Percentiles rank a stretch among this genome's conserved stretches.
phyloP scores from a whole-genome alignment of 2,888 invertebrate genomes.

The Adelphocoris suturalis region DNA sequence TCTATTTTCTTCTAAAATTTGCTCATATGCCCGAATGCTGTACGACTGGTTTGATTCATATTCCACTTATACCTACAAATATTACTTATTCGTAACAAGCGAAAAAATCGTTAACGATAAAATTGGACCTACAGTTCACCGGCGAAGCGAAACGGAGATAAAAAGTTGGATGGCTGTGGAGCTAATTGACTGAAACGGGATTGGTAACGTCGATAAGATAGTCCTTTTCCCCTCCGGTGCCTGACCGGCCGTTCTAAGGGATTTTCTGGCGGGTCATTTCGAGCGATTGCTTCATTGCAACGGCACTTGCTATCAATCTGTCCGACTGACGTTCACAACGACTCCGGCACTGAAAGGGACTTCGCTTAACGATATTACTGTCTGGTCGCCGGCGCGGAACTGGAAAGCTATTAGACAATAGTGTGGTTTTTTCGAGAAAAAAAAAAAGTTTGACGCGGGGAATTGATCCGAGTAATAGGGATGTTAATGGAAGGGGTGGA shows the following conservation, averaged over 20 bases:
- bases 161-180: background rate
- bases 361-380: slow-evolving; percentile 36
- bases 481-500: background rate
- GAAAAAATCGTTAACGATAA: background rate
- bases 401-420: slow-evolving; percentile 6
- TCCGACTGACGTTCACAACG: slow-evolving; percentile 1
- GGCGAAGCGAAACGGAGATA: slow-evolving; percentile 6
- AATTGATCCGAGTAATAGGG: background rate
- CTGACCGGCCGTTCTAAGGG: background rate
- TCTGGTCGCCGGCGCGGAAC: background rate
- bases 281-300: slow-evolving; percentile 18
- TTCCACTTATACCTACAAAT: too few relatives aligned
- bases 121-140: background rate
- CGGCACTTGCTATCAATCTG: background rate
- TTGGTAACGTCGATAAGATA: slow-evolving; percentile 35
- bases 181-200: slow-evolving; percentile 40
- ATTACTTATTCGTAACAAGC: too few relatives aligned
- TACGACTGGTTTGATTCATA: too few relatives aligned
- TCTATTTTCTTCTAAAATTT: too few relatives aligned
- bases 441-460: background rate
- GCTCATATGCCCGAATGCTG: too few relatives aligned
- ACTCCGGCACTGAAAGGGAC: background rate
- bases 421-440: background rate
- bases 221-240: background rate
- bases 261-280: background rate